Conservation (phyloP, 2,888 invertebrate genomes). For the Aporophyla lueneburgensis region DNA sequence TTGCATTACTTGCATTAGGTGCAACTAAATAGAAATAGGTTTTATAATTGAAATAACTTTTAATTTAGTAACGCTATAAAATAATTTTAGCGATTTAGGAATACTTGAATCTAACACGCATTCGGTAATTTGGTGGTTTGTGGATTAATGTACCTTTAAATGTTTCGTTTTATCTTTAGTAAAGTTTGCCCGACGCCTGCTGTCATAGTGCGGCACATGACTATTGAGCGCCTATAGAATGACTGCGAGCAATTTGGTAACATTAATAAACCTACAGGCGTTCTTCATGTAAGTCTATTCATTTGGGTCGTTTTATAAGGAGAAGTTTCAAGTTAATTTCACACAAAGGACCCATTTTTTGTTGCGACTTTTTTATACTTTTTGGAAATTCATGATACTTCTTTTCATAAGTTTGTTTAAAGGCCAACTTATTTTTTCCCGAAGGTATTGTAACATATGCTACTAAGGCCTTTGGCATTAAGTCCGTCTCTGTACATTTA, state of each 20-base stretch:
- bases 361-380: conserved; percentile 15
- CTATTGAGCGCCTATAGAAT: conserved; percentile 55
- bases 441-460: background rate
- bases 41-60: conserved; percentile 1
- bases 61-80: background rate
- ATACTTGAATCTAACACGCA: background rate
- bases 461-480: too few species aligned
- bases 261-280: conserved; percentile 60
- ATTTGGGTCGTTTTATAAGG: conserved; percentile 25
- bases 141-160: background rate
- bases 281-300: conserved; percentile 38
- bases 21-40: background rate
- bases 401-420: conserved; percentile 7
- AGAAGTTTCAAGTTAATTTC: conserved; percentile 41
- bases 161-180: background rate
- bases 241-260: conserved; percentile 49
- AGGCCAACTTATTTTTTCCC: conserved; percentile 5
- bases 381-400: conserved; percentile 22
- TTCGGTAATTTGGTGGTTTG: background rate
- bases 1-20: background rate
- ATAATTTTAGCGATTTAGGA: background rate
- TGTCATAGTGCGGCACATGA: background rate
- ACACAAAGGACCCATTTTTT: conserved; percentile 46
- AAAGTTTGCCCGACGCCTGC: conserved; percentile 12
- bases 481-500: too few species aligned